phyloP scores from a whole-genome alignment of 2,113 vertebrate genomes.

The Neofelis nebulosa region DNA sequence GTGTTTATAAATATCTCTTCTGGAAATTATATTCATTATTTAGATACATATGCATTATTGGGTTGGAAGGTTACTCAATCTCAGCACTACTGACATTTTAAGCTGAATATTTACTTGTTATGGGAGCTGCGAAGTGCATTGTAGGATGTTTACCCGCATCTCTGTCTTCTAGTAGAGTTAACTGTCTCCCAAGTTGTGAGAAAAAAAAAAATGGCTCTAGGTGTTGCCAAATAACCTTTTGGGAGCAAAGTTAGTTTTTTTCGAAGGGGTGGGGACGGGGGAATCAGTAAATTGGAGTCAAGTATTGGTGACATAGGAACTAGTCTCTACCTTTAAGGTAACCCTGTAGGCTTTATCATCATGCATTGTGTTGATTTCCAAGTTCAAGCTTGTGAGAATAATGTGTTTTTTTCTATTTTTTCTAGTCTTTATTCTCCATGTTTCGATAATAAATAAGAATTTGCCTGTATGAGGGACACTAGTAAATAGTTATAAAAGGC shows the following conservation, averaged over 20 bases:
- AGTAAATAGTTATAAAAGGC: background rate
- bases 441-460: background rate
- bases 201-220: background rate
- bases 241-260: background rate
- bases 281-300: background rate
- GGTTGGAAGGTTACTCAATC: background rate
- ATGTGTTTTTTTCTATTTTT: background rate
- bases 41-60: background rate
- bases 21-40: background rate
- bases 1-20: background rate
- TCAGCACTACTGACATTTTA: background rate
- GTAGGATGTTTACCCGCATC: background rate
- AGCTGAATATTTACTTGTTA: background rate
- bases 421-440: background rate
- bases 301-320: background rate
- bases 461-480: background rate
- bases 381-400: background rate
- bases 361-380: background rate
- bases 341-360: background rate
- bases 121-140: background rate
- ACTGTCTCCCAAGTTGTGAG: background rate
- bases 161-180: background rate
- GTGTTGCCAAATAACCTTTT: background rate
- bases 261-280: too few species aligned
- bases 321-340: background rate